Conservation (phyloP, 2,113 vertebrate species). For the Paramormyrops kingsleyae region DNA sequence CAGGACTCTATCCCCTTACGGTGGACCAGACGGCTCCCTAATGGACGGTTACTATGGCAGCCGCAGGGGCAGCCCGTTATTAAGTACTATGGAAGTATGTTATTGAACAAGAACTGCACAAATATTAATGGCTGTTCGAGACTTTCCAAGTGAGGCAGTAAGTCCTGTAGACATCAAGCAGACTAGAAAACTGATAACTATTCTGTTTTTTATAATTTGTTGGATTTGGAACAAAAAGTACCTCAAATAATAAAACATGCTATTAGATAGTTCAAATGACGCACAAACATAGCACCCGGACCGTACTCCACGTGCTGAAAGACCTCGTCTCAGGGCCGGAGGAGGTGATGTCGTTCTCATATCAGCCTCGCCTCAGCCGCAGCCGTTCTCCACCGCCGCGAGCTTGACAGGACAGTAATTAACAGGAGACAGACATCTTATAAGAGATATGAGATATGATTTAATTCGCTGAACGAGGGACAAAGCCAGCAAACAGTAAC, state of each 20-base stretch:
- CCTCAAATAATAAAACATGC: background rate
- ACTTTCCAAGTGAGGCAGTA: background rate
- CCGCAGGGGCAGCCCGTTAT: background rate
- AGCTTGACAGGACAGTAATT: background rate
- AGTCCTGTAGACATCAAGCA: background rate
- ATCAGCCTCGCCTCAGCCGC: background rate
- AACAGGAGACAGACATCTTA: background rate
- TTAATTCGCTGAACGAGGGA: background rate
- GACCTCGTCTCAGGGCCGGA: background rate
- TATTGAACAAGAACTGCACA: background rate
- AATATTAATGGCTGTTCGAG: background rate
- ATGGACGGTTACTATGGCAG: slow-evolving; percentile 13
- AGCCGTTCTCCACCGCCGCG: background rate
- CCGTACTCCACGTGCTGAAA: background rate
- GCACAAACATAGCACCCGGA: background rate
- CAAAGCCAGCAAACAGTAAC: background rate
- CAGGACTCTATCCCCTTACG: background rate
- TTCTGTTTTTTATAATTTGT: background rate
- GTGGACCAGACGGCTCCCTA: background rate
- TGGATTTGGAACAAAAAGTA: background rate
- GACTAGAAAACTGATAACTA: background rate
- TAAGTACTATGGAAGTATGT: background rate
- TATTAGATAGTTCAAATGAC: background rate
- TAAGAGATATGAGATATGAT: background rate
- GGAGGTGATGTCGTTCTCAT: background rate